phyloP scores from a whole-genome alignment of 2,113 vertebrate species.

The Geococcyx californianus region DNA sequence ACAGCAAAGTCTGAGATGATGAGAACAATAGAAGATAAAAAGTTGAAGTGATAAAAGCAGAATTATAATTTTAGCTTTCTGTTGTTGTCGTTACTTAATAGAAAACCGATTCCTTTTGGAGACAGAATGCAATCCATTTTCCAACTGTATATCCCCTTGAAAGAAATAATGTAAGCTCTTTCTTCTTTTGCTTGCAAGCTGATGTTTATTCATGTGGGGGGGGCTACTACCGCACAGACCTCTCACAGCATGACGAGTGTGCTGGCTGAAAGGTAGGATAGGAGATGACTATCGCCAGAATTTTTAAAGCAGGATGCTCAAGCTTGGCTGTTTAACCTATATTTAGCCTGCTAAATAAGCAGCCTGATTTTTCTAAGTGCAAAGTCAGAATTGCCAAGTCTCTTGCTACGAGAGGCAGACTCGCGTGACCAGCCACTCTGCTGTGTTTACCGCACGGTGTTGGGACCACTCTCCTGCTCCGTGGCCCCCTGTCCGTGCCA shows the following conservation, averaged over 20 bases:
- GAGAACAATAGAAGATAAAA: not conserved
- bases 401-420: not conserved
- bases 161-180: slow-evolving; percentile 23
- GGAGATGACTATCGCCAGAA: slow-evolving; percentile 39
- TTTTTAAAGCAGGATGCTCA: slow-evolving; percentile 58
- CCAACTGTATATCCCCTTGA: slow-evolving; percentile 13
- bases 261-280: slow-evolving; percentile 53
- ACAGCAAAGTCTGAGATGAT: not conserved
- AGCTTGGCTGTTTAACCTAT: slow-evolving; percentile 59
- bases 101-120: not conserved
- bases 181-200: not conserved
- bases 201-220: slow-evolving; percentile 57
- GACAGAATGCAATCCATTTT: slow-evolving; percentile 16
- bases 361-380: not conserved
- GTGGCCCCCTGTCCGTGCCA: not conserved
- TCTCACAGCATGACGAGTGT: slow-evolving; percentile 40
- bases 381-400: not conserved
- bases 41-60: not conserved
- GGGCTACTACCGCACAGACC: slow-evolving; percentile 29
- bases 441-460: fast-evolving
- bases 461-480: not conserved
- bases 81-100: not conserved
- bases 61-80: not conserved
- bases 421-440: not conserved
- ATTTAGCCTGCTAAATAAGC: slow-evolving; percentile 63